Base-by-base conservation (phyloP, 2,888 invertebrate species). In the Acronicta alni region DNA sequence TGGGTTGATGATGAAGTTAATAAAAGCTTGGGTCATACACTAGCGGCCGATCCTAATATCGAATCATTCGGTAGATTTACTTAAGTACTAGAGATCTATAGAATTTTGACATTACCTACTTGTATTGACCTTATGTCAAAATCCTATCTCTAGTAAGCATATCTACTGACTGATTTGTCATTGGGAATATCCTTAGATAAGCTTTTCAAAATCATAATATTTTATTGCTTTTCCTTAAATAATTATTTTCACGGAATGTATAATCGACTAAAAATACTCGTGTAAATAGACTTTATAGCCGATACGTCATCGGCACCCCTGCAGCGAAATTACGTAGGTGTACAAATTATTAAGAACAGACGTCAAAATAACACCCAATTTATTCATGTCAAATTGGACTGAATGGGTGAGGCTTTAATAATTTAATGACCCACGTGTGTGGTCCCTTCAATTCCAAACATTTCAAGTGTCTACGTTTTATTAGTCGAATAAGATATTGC, bases 311-410 rank as follows among this genome's bases (percentile, higher is more conserved):
- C 20, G 55, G 46, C 51, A 65, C 49, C 62, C 69, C 58, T 69
- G 44, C 63, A 66, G 67, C 43, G 20, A 68, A 72, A 62, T 62
- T 81, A 82, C 81, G 83, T 83, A 86, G 86, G 86, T 87, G 88
- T 81, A 80, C 72, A 86, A 88, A 88, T 88, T 87, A 85, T 76
- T 62, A 61, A 53, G 61, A 61, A 63, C 68, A 75, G 60, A 76
- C 81, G 75, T 79, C 75, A 79, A 80, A 77, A 77, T 74, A 74
- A 70, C 75, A 75, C 72, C 61, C 67, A 70, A 87, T 87, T 88
- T 89, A 87, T 87, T 85, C 85, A 79, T 69, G 63, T 74, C 63
- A 89, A 89, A 90, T 90, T 89, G 89, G 87, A 85, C 82, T 87
- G 73, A 79, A 81, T 82, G 83, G 90, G 91, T 48, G 70, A 67